Evolutionary conservation across 2,797 vertebrate species (phyloP).

Genomic region (Takifugu rubripes): DNA sequence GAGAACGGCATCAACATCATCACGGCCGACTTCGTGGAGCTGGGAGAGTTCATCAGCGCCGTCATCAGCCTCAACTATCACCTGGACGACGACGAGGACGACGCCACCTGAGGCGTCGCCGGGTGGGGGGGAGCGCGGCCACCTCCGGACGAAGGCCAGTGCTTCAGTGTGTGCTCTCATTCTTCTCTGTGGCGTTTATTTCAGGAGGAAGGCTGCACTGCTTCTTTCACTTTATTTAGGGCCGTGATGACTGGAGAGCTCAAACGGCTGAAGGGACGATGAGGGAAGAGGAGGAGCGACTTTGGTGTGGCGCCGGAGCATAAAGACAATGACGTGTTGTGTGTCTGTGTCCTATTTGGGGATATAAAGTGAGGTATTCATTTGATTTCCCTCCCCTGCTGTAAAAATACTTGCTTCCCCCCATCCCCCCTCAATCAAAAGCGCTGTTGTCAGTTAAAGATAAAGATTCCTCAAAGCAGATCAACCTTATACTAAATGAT

Average conservation of each 20-base stretch:
- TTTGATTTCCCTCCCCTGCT: constrained; percentile 49
- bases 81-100: constrained; percentile 87
- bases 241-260: constrained; percentile 55
- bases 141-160: constrained; percentile 7
- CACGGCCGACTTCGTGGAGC: constrained; percentile 98
- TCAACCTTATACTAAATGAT: constrained; percentile 40
- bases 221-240: constrained; percentile 71
- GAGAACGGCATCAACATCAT: constrained; percentile 96
- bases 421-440: constrained; percentile 16
- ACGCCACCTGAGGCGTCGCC: constrained; percentile 82
- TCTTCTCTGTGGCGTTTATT: constrained; percentile 68
- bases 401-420: constrained; percentile 52
- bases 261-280: constrained; percentile 7
- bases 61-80: constrained; percentile 97
- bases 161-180: constrained; percentile 66
- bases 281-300: constrained; percentile 19
- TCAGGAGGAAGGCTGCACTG: constrained; percentile 51
- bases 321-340: constrained; percentile 35
- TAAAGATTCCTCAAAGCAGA: constrained; percentile 37
- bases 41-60: constrained; percentile 96
- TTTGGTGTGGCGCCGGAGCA: constrained; percentile 30
- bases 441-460: constrained; percentile 27
- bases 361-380: constrained; percentile 15
- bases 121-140: constrained; percentile 37
- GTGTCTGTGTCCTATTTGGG: constrained; percentile 31